Evolutionary conservation across 2,797 vertebrate genomes (phyloP), one percentile per base, ranked within the genome.

Genomic region (Gila robusta): DNA sequence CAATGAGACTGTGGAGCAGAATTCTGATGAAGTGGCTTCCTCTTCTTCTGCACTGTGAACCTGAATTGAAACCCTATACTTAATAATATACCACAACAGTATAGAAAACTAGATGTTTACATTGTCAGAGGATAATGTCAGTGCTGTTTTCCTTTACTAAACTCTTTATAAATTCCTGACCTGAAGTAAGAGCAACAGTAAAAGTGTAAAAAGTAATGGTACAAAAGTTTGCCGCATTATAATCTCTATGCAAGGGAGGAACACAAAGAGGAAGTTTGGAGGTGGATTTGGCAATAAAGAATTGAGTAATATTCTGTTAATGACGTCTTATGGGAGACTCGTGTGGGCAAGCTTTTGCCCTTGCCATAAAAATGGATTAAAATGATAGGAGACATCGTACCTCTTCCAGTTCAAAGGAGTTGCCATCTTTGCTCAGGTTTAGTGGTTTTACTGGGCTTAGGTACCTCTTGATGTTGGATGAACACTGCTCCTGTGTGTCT

Each of bases 351-450:
- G 17, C 59, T 41, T 79, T 35, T 73, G 41, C 81, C 64, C 56
- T 35, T 64, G 11, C 35, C 2, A 66, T 52, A 66, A 41, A 77
- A 78, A 56, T 14, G 14, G 32, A 66, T 26, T 23, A 73, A 49
- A 77, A 81, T n/a, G 35, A 81, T 9, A 44, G 28, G 84, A 62
- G 85, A 49, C 26, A 64, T 80, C 1, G 4, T 93, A 96, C 96
- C 95, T 97, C 95, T 81, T 97, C 96, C 81, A 96, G 90, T 89
- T 96, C 95, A 39, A 96, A 96, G 56, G 95, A 95, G 82, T 96
- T 96, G 21, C 86, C 89, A 11, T 90, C 91, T 77, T 90, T 91
- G 12, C 85, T 86, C 71, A 54, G 79, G 76, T 82, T 35, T 28
- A 71, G 89, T 17, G 88, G 83, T 9, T 64, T 88, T 32, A 32